These are phyloP conservation scores for Heliconius nattereri DNA, from an alignment of 1,140 invertebrate genomes.

Conservation along the genomic window DNA sequence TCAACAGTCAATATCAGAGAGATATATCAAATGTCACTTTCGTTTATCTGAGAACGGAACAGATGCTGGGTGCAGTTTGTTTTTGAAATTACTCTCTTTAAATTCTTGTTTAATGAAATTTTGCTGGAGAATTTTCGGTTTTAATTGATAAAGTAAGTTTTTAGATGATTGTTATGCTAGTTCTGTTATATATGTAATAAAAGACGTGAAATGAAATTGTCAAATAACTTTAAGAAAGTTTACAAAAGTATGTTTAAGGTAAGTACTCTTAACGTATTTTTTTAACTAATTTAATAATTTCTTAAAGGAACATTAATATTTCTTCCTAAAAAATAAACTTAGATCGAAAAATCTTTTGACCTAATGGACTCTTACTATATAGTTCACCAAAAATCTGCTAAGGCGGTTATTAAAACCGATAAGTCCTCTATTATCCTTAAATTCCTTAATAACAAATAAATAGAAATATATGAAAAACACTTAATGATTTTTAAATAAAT, in stretches of 20 bases:
- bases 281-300: not conserved
- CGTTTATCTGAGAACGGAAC: not conserved
- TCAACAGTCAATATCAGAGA: not conserved
- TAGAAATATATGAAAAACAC: not conserved
- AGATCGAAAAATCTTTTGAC: not conserved
- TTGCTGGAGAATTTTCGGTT: not conserved
- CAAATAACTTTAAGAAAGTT: not conserved
- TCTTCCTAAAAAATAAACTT: not conserved
- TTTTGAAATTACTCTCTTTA: not conserved
- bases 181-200: not conserved
- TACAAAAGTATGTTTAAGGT: not conserved
- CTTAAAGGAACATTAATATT: not conserved
- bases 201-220: not conserved
- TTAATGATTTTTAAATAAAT: not conserved
- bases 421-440: not conserved
- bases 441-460: no score
- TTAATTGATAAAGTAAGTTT: not conserved
- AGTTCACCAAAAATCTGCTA: not conserved
- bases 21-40: not conserved
- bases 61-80: not conserved
- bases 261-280: not conserved
- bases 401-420: not conserved
- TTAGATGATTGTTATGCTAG: not conserved
- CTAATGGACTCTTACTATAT: not conserved
- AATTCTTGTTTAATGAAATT: not conserved